These are phyloP conservation scores for Teleopsis dalmanni DNA, from an alignment of 1,140 invertebrate species.

Conservation along the genomic window DNA sequence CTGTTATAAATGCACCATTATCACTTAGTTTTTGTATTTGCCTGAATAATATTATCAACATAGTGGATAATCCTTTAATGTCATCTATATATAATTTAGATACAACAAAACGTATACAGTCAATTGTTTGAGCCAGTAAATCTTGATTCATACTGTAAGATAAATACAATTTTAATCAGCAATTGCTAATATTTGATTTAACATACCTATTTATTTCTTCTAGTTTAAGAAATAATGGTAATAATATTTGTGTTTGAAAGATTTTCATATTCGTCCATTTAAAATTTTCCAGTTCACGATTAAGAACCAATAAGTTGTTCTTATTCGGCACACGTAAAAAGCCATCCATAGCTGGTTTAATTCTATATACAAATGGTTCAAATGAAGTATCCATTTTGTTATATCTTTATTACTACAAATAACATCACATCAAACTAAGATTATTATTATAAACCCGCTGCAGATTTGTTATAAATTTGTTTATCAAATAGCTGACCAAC, in stretches of 20 bases:
- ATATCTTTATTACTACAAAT: too few relatives aligned
- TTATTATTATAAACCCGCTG: too few relatives aligned
- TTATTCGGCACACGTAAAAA: conserved; percentile 28
- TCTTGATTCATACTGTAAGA: conserved; percentile 29
- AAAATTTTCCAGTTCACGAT: conserved; percentile 25
- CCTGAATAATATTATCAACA: conserved; percentile 28
- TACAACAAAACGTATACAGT: conserved; percentile 26
- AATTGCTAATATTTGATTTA: neutral
- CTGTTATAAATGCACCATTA: conserved; percentile 15
- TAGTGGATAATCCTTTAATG: conserved; percentile 26
- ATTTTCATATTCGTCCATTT: conserved; percentile 32
- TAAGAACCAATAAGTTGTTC: conserved; percentile 18
- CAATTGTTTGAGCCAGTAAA: conserved; percentile 25
- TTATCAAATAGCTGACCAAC: too few relatives aligned
- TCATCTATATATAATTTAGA: conserved; percentile 25
- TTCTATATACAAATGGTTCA: conserved; percentile 41
- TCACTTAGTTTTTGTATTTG: conserved; percentile 36
- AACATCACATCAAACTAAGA: too few relatives aligned
- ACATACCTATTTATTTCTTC: conserved; percentile 27
- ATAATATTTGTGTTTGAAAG: conserved; percentile 31
- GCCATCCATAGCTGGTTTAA: conserved; percentile 32
- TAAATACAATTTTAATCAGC: neutral
- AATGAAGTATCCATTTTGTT: conserved; percentile 30
- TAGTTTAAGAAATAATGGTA: conserved; percentile 33
- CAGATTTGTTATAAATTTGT: too few relatives aligned